Conservation (phyloP, 2,113 vertebrate genomes). For the Bos javanicus region DNA sequence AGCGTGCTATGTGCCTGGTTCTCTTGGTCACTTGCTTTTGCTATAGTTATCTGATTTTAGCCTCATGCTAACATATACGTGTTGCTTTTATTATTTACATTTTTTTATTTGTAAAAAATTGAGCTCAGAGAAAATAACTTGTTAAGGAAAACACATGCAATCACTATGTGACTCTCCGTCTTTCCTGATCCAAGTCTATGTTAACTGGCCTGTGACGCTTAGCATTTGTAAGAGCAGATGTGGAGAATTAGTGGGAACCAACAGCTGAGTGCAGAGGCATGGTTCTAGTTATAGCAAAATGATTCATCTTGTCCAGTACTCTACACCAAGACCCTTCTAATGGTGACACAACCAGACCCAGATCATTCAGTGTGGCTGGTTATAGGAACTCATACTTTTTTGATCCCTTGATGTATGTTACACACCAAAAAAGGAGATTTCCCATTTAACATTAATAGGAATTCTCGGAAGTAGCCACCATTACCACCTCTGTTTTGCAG, state of each 20-base stretch:
- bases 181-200: neutral
- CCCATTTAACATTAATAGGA: neutral
- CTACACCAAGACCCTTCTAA: neutral
- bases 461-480: neutral
- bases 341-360: neutral
- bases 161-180: neutral
- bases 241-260: neutral
- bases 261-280: neutral
- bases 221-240: neutral
- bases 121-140: neutral
- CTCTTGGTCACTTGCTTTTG: neutral
- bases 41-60: neutral
- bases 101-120: neutral
- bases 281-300: neutral
- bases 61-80: neutral
- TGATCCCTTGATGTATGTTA: neutral
- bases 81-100: neutral
- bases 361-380: neutral
- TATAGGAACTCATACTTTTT: neutral
- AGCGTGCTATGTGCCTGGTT: accelerated
- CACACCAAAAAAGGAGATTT: neutral
- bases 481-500: neutral
- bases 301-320: neutral
- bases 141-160: neutral
- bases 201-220: neutral